Percentiles rank a stretch among this genome's conserved stretches.
phyloP scores from a whole-genome alignment of 2,113 vertebrate genomes.

The Clarias batrachus region DNA sequence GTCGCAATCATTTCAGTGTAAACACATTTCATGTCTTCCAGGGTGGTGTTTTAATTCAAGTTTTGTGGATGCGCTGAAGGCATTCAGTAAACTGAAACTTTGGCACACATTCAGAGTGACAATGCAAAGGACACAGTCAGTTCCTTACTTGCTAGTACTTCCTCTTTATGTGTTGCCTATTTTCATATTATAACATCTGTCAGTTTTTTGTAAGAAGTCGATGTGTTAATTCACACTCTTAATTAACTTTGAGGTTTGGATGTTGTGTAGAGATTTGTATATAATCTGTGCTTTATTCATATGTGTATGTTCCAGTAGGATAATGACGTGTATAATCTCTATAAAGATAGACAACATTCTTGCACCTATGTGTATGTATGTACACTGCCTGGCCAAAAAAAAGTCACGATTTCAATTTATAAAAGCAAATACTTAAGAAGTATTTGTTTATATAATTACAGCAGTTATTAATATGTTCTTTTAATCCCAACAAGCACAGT shows the following conservation, averaged over 20 bases:
- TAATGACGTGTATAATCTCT: slow-evolving; percentile 20
- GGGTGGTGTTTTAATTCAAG: not conserved
- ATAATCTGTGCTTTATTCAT: too few relatives aligned
- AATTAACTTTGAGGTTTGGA: not conserved
- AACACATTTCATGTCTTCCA: not conserved
- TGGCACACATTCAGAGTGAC: not conserved
- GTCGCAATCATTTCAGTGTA: not conserved
- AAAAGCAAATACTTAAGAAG: too few relatives aligned
- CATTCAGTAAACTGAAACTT: not conserved
- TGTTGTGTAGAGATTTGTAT: not conserved
- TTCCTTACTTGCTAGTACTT: slow-evolving; percentile 10
- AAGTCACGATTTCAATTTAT: too few relatives aligned
- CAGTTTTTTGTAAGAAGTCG: not conserved
- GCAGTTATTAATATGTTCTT: too few relatives aligned
- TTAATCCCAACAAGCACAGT: too few relatives aligned
- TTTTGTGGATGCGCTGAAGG: not conserved
- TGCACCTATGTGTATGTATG: not conserved
- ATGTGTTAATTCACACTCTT: not conserved
- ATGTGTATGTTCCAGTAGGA: not conserved
- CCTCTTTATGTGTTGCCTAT: not conserved
- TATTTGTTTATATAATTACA: too few relatives aligned
- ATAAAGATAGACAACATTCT: slow-evolving; percentile 13
- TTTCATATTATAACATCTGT: not conserved
- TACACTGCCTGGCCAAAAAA: too few relatives aligned
- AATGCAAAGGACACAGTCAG: not conserved